Conservation (phyloP, 1,140 invertebrate species). For the Sitobion miscanthi region DNA sequence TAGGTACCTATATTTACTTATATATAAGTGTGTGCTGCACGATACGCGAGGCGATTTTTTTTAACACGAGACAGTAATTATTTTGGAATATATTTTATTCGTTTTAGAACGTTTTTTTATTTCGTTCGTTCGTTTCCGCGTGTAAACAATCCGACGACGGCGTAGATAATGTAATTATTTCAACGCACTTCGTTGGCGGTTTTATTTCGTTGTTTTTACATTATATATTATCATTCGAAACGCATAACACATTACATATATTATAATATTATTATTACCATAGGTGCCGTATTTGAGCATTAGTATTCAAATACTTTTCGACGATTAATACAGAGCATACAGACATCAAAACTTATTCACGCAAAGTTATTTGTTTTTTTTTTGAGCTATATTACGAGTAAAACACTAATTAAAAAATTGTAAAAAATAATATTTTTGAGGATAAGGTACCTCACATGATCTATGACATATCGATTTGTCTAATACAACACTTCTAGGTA, state of each 20-base stretch:
- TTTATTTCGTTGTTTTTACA: not conserved
- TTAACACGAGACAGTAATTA: not conserved
- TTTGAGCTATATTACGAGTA: too few species aligned
- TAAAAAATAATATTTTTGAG: too few species aligned
- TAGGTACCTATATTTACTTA: too few species aligned
- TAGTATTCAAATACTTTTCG: not conserved
- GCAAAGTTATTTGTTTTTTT: too few species aligned
- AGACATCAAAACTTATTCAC: too few species aligned
- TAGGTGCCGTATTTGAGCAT: not conserved
- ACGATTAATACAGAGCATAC: not conserved
- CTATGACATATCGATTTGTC: too few species aligned
- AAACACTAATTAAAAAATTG: too few species aligned
- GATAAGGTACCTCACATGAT: too few species aligned
- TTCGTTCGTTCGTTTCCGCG: not conserved
- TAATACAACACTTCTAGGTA: too few species aligned
- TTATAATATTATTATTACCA: not conserved
- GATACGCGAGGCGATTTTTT: not conserved
- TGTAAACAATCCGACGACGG: not conserved
- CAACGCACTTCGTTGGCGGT: not conserved
- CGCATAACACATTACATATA: not conserved
- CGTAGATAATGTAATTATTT: not conserved
- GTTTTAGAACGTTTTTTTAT: not conserved
- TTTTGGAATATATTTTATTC: conserved; percentile 1
- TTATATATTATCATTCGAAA: not conserved
- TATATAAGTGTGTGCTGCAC: not conserved